Conservation (phyloP, 2,888 invertebrate genomes). For the Ceratothoa steindachneri region DNA sequence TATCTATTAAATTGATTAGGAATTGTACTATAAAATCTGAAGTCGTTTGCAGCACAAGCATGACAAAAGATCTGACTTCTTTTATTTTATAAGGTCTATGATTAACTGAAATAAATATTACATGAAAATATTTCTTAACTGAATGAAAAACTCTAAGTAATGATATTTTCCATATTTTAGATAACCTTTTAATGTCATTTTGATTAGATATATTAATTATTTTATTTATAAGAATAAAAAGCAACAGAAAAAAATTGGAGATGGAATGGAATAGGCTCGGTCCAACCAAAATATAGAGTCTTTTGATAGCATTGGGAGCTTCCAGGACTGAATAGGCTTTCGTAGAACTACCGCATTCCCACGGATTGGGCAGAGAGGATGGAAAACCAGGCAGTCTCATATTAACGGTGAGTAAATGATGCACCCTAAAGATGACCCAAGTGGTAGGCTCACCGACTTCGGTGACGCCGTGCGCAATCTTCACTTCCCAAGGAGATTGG, state of each 20-base stretch:
- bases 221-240: not conserved
- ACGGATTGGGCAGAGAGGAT: conserved; percentile 38
- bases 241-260: not conserved
- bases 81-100: too few species aligned
- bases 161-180: too few species aligned
- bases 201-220: not conserved
- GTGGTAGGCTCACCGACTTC: conserved; percentile 20
- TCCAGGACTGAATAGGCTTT: conserved; percentile 23
- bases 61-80: not conserved
- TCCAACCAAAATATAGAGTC: not conserved
- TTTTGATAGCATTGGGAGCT: conserved; percentile 28
- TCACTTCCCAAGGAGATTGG: conserved; percentile 37
- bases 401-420: conserved; percentile 24
- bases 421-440: conserved; percentile 35
- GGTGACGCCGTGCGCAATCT: conserved; percentile 23
- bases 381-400: conserved; percentile 23
- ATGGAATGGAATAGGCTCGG: not conserved
- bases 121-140: not conserved
- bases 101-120: too few species aligned
- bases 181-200: not conserved
- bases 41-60: not conserved
- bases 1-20: not conserved
- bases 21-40: not conserved
- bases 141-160: not conserved
- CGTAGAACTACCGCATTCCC: conserved; percentile 27